A percentile compares a stretch with the other conserved stretches of the same genome.
Conservation (phyloP, 2,888 invertebrate genomes). For the Meteorus colon region DNA sequence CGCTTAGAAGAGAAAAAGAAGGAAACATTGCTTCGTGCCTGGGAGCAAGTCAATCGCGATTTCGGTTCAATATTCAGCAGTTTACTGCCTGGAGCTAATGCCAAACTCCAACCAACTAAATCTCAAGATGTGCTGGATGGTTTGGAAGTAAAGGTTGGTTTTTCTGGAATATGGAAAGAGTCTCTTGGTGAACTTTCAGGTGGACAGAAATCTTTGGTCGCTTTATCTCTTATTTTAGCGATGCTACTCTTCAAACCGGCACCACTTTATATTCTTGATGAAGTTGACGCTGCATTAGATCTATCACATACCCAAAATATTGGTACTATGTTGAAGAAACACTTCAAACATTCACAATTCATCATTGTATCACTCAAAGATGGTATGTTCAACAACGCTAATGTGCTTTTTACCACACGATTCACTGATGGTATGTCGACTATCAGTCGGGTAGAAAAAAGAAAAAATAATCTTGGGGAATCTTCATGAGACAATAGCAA, state of each 20-base stretch:
- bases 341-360: conserved; percentile 95
- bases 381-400: conserved; percentile 99
- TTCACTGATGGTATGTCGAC: conserved; percentile 97
- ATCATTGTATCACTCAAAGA: conserved; percentile 98
- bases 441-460: conserved; percentile 80
- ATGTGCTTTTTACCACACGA: conserved; percentile 94
- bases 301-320: conserved; percentile 99
- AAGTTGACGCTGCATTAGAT: conserved; percentile 98
- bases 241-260: conserved; percentile 98
- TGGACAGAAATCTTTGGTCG: conserved; percentile 96
- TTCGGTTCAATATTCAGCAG: conserved; percentile 96
- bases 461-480: conserved; percentile 43
- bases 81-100: conserved; percentile 92
- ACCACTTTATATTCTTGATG: conserved; percentile 98
- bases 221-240: conserved; percentile 95
- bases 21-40: conserved; percentile 86
- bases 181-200: conserved; percentile 96
- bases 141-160: conserved; percentile 91
- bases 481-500: not conserved
- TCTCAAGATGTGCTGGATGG: conserved; percentile 87
- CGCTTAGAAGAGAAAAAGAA: conserved; percentile 95
- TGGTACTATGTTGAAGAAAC: conserved; percentile 92
- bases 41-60: conserved; percentile 91
- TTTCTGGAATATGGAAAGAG: conserved; percentile 97
- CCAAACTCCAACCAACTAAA: conserved; percentile 86